A percentile compares a stretch with the other conserved stretches of the same genome.
Evolutionary conservation across 2,797 vertebrate genomes (phyloP).

Genomic region (Takifugu ocellatus): DNA sequence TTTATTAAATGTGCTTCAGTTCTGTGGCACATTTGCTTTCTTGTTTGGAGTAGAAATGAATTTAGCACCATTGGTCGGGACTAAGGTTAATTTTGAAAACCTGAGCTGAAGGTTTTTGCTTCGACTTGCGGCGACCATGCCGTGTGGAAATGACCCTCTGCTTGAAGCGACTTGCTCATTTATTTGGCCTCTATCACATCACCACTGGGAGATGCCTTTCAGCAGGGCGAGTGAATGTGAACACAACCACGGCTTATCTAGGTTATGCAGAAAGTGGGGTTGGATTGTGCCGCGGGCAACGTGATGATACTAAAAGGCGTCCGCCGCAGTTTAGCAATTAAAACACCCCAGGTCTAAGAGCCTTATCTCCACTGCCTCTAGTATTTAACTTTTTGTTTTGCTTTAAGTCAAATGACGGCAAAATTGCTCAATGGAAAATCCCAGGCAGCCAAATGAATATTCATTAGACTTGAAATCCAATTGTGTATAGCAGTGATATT

Average conservation of each 20-base stretch:
- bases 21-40: background rate
- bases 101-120: constrained; percentile 31
- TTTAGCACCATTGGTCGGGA: too few species aligned
- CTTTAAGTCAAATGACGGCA: constrained; percentile 33
- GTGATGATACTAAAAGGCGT: constrained; percentile 58
- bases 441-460: constrained; percentile 58
- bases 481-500: constrained; percentile 47
- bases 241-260: constrained; percentile 67
- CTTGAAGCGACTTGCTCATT: constrained; percentile 48
- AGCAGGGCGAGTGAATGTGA: constrained; percentile 42
- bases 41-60: constrained; percentile 7
- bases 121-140: constrained; percentile 26
- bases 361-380: constrained; percentile 59
- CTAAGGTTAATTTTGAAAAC: constrained; percentile 8
- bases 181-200: constrained; percentile 56
- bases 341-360: constrained; percentile 65
- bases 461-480: constrained; percentile 39
- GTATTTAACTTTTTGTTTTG: constrained; percentile 59
- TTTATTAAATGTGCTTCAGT: too few species aligned
- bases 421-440: constrained; percentile 54
- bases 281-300: constrained; percentile 61
- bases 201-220: constrained; percentile 55
- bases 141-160: constrained; percentile 41
- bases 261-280: constrained; percentile 63
- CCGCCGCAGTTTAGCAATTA: constrained; percentile 71